Evolutionary conservation across 2,888 invertebrate species (phyloP), one percentile per base, ranked within the genome.

Genomic region (Acanthacorydalis orientalis): DNA sequence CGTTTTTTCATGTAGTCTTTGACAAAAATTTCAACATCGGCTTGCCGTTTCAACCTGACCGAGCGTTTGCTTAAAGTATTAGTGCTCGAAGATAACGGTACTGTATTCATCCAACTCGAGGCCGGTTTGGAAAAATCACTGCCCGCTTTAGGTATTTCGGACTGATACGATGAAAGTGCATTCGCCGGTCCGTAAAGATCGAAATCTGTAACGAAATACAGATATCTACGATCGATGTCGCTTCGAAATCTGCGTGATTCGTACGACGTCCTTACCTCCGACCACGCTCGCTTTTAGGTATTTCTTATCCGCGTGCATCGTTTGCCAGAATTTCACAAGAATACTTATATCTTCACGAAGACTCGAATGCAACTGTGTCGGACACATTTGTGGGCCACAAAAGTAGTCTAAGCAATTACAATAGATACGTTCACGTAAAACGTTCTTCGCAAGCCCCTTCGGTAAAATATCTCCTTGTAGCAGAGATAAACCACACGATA

Each of bases 371-470:
- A 77, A 74, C 58, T 90, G 90, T 0, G 83, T 82, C 0, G 97
- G 96, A 55, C 86, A 89, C 48, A 83, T 83, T n/a, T 86, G 80
- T 0, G 86, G 83, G 1, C 88, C 78, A 58, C 91, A 91, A 66
- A 92, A 99, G 65, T 96, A 98, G 63, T 99, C 97, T 47, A 98
- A 69, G 48, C 96, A 92, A 34, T 83, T 83, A 52, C 88, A 85
- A 65, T 99, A 99, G 39, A 99, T 87, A 1, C 97, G 73, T 65
- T 97, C 96, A 1, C 98, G 74, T 1, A 99, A 71, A 2, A 97
- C 87, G 60, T 93, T 93, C 57, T 96, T 86, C 0, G 88, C 84
- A 31, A 93, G 63, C 0, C 89, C 87, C 50, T 85, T 80, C 0
- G 83, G 80, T 11, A 93, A 71, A 11, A 89, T 87, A 57, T 95